phyloP scores from a whole-genome alignment of 1,140 invertebrate species.

The Trachelipus rathkii region DNA sequence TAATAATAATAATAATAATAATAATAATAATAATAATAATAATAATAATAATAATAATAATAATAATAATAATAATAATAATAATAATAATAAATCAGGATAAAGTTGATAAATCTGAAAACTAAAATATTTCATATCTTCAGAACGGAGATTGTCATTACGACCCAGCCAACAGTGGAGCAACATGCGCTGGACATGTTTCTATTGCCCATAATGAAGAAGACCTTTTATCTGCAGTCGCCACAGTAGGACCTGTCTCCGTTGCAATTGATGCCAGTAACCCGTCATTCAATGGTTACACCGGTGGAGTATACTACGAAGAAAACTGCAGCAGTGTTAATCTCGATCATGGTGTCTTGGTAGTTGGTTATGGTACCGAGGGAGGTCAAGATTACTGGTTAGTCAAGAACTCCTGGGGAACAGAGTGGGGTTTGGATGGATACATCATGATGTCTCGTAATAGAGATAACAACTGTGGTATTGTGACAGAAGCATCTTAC shows the following conservation, averaged over 20 bases:
- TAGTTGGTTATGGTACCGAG: conserved; percentile 66
- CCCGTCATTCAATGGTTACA: conserved; percentile 20
- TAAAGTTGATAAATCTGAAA: too few relatives aligned
- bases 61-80: too few relatives aligned
- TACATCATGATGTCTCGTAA: conserved; percentile 54
- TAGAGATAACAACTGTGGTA: conserved; percentile 53
- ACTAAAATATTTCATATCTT: too few relatives aligned
- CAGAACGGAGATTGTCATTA: too few relatives aligned
- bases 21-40: too few relatives aligned
- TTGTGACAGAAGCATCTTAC: conserved; percentile 72
- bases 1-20: too few relatives aligned
- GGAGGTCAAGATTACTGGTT: conserved; percentile 74
- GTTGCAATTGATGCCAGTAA: conserved; percentile 50
- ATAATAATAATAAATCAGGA: too few relatives aligned
- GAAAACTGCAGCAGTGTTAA: conserved; percentile 47
- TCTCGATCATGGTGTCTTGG: conserved; percentile 70
- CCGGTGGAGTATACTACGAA: conserved; percentile 64
- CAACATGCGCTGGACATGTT: too few relatives aligned
- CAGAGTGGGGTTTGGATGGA: conserved; percentile 52
- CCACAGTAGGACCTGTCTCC: conserved; percentile 76
- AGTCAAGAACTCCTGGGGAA: conserved; percentile 86
- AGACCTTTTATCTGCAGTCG: too few relatives aligned
- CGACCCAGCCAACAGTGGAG: too few relatives aligned
- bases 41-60: too few relatives aligned
- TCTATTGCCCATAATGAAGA: too few relatives aligned